phyloP scores from a whole-genome alignment of 1,140 invertebrate species.

The Pissodes strobi region DNA sequence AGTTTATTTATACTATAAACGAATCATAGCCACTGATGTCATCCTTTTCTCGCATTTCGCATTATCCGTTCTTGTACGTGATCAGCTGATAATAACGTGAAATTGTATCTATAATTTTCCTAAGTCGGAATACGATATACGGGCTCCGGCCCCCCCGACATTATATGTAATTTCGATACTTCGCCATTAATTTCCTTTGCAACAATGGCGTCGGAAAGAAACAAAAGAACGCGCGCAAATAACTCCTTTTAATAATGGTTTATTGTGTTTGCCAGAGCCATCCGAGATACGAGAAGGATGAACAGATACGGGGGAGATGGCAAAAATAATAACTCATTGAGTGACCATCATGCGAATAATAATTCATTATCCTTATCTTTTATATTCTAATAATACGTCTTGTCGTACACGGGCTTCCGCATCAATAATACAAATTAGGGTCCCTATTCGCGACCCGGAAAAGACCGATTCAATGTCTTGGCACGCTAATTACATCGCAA shows the following conservation, averaged over 20 bases:
- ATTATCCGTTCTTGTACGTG: too few relatives aligned
- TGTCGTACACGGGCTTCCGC: too few relatives aligned
- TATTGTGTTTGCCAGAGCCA: slow-evolving; percentile 5
- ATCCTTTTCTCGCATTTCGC: too few relatives aligned
- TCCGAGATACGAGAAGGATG: too few relatives aligned
- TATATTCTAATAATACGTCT: too few relatives aligned
- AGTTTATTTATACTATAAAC: too few relatives aligned
- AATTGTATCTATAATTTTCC: slow-evolving; percentile 1
- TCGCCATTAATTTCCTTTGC: neutral
- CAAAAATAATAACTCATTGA: too few relatives aligned
- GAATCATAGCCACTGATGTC: too few relatives aligned
- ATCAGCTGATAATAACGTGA: neutral
- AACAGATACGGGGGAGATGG: too few relatives aligned
- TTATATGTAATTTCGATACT: slow-evolving; percentile 1
- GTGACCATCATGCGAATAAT: too few relatives aligned
- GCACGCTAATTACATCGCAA: slow-evolving; percentile 21
- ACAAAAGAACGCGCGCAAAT: neutral
- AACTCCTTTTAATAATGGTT: slow-evolving; percentile 9
- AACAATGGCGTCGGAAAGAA: slow-evolving; percentile 3
- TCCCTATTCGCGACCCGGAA: too few relatives aligned
- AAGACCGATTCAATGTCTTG: slow-evolving; percentile 14
- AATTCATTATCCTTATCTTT: too few relatives aligned
- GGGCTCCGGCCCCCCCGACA: neutral
- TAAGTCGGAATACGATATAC: neutral
- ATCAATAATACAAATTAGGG: slow-evolving; percentile 12